Base-by-base conservation (phyloP, 2,113 vertebrate species). In the Ancistrus triradiatus region DNA sequence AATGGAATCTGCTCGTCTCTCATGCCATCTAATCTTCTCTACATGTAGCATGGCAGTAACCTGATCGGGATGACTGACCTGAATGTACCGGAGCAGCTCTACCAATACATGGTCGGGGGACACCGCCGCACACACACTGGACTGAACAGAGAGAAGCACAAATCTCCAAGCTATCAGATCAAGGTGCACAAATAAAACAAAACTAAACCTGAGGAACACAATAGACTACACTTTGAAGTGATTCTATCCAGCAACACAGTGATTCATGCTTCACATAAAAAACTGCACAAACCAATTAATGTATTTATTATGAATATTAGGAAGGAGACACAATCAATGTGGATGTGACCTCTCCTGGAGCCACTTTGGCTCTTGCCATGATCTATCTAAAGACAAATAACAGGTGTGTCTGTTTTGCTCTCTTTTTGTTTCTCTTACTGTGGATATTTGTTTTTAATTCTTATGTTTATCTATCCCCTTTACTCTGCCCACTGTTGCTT, bases 371-470 rank as follows among this genome's bases (percentile, higher is more conserved):
- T 1, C 86, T 99, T 43, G 96, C 96, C 33, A 97, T 99, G 95
- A 98, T 99, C 83, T 99, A 99, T 84, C 80, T 99, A 14, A 99
- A 99, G 85, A 99, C 95, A 58, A 99, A 98, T 72, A 99, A 98
- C 89, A 92, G 94, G 96, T 80, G 68, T 51, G 19, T 40, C 14
- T 38, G 17, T 31, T 4, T 22, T 14, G 33, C 11, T 28, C 35
- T 31, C 22, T 21, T 52, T 3, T 47, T 8, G 0, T 44, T 49
- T 17, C 2, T 24, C 25, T 22, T 19, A 11, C 24, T 40, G 6
- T 51, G 21, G 25, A 43, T 11, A 22, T 49, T 44, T 8, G 40
- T 50, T 2, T 14, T 13, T n/a, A 15, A 15, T 13, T 7, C 8
- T 4, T 14, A 17, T 33, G 28, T 9, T 33, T 33, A 5, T 33